Evolutionary conservation across 2,113 vertebrate genomes (phyloP), one percentile per base, ranked within the genome.

Genomic region (Dinomys branickii): DNA sequence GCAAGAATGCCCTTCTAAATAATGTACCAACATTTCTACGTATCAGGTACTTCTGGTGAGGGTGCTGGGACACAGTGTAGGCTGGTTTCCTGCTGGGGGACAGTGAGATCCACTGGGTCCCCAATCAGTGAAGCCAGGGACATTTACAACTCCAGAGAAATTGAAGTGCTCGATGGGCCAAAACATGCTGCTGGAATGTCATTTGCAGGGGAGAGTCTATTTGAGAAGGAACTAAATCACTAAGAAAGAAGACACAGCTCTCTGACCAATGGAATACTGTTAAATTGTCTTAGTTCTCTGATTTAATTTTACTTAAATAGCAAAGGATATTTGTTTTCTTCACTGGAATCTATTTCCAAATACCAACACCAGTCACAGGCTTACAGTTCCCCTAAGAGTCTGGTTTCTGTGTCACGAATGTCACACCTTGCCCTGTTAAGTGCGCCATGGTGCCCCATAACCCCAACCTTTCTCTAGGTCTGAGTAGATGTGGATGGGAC

Each of bases 1-100:
- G 98, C 98, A 98, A 91, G 94, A 97, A 95, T 33, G 59, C 73
- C 86, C 87, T 98, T 96, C 96, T 98, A 97, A 98, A 98, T 98
- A 98, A 98, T 96, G 96, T 97, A 98, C 83, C 30, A 67, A 83
- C 91, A 82, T 97, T 98, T 98, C 97, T 97, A 96, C 98, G 92
- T 97, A 98, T 97, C 96, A 98, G 96, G 94, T 95, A 80, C 97
- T 97, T 92, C 85, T 94, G 96, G 97, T 94, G 97, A 98, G 94
- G 98, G 96, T 94, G 95, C 82, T 85, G 58, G 97, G 98, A 97
- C 98, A 81, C 88, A 22, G 35, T 24, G 94, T 97, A 94, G 56
- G 80, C 96, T 90, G 97, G 96, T 91, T 65, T 88, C 96, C 97
- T 90, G 65, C 96, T 78, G 78, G 47, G 63, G 61, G 88, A 73